A percentile compares a stretch with the other conserved stretches of the same genome.
These are phyloP conservation scores for Pyxicephalus adspersus DNA, from an alignment of 2,113 vertebrate species.

Conservation along the genomic window DNA sequence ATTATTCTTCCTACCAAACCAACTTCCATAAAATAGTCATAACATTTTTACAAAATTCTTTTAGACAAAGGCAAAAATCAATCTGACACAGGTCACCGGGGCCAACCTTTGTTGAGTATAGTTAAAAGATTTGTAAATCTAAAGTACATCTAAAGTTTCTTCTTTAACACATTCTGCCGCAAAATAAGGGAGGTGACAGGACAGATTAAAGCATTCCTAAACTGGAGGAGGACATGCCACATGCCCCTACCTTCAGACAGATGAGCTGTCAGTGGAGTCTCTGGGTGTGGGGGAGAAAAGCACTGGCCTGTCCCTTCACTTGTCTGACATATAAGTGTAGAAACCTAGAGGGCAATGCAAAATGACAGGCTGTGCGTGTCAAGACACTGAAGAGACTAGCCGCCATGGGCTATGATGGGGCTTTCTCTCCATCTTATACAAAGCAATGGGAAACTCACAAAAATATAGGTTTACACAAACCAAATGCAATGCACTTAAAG, in stretches of 20 bases:
- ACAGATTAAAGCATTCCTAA: conserved; percentile 51
- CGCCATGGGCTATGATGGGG: conserved; percentile 34
- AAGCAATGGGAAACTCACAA: background rate
- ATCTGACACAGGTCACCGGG: background rate
- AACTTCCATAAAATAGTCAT: too few species aligned
- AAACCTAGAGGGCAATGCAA: conserved; percentile 20
- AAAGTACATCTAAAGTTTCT: background rate
- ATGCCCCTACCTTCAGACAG: conserved; percentile 44
- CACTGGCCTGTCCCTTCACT: background rate
- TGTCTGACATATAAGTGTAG: background rate
- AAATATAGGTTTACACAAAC: background rate
- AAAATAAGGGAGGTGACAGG: conserved; percentile 10
- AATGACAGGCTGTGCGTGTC: conserved; percentile 24
- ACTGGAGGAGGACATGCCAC: conserved; percentile 57
- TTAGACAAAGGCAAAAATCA: too few species aligned
- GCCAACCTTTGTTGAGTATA: background rate
- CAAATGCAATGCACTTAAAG: too few species aligned
- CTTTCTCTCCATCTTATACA: background rate
- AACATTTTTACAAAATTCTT: too few species aligned
- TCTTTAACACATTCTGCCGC: conserved; percentile 1
- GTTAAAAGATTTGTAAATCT: conserved; percentile 19
- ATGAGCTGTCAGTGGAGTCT: conserved; percentile 48
- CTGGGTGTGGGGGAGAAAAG: conserved; percentile 51
- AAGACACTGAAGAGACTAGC: background rate
- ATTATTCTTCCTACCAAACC: too few species aligned